Evolutionary conservation across 30 jellyfish, hydroid and myxozoan species (phyloP).

Genomic region (Pelagia noctiluca): DNA sequence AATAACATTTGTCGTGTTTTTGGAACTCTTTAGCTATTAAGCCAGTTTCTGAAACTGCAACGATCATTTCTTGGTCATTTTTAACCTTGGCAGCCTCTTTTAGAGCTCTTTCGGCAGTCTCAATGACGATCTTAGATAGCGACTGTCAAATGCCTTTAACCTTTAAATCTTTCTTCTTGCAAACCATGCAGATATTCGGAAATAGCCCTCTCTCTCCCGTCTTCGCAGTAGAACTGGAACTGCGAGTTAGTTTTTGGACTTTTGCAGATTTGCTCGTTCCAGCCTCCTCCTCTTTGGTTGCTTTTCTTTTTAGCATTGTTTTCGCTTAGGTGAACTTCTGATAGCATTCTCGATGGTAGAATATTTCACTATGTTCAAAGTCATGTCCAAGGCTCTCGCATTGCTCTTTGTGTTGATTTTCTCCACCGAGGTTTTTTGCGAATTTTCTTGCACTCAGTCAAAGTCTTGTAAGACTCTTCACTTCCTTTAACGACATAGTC

Average conservation of each 20-base stretch:
- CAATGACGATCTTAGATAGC: constrained; percentile 17
- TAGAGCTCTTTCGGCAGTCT: constrained; percentile 13
- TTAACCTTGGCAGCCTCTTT: constrained; percentile 20
- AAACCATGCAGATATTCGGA: constrained; percentile 22
- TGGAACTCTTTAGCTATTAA: constrained; percentile 51
- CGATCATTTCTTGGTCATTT: constrained; percentile 5
- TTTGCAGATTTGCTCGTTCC: neutral
- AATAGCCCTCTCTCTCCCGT: constrained; percentile 4
- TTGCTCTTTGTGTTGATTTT: constrained; percentile 19
- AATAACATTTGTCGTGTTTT: constrained; percentile 45
- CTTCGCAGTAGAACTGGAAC: neutral
- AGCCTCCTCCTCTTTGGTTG: neutral
- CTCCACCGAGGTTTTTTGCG: constrained; percentile 35
- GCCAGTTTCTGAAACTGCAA: constrained; percentile 8
- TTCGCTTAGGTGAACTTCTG: constrained; percentile 24
- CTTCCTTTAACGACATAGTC: neutral
- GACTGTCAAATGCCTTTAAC: constrained; percentile 29
- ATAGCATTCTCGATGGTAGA: constrained; percentile 32
- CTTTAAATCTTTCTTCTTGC: constrained; percentile 17
- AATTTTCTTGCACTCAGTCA: constrained; percentile 26
- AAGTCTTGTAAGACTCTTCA: neutral
- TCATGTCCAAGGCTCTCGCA: constrained; percentile 11
- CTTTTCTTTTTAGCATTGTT: constrained; percentile 11
- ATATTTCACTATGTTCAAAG: neutral
- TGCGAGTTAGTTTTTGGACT: neutral